Evolutionary conservation across 2,113 vertebrate genomes (phyloP).

Genomic region (Myotis yumanensis): DNA sequence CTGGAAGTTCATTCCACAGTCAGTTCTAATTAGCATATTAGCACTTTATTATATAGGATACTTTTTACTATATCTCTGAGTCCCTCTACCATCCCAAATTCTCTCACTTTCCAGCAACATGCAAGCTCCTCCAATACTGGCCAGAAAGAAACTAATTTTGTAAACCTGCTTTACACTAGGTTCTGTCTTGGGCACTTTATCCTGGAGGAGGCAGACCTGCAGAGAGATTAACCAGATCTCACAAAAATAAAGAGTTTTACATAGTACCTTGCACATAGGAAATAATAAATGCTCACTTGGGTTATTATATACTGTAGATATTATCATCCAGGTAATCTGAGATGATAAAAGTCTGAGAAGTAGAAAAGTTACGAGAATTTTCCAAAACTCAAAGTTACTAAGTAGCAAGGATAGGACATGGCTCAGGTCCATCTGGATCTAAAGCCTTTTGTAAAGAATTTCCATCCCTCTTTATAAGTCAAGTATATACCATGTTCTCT

Average conservation of each 20-base stretch:
- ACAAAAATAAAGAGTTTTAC: not conserved
- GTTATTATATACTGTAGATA: not conserved
- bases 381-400: not conserved
- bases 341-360: not conserved
- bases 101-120: not conserved
- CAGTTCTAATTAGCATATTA: too few species aligned
- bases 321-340: not conserved
- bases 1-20: too few species aligned
- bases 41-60: too few species aligned
- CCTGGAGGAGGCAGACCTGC: not conserved
- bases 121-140: not conserved
- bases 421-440: not conserved
- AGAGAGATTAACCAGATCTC: not conserved
- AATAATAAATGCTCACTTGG: not conserved
- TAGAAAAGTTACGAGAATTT: not conserved
- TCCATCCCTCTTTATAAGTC: not conserved
- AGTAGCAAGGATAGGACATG: not conserved
- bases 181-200: not conserved
- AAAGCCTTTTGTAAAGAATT: not conserved
- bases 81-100: not conserved
- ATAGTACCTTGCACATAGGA: not conserved
- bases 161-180: not conserved
- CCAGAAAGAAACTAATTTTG: not conserved
- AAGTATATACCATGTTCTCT: not conserved
- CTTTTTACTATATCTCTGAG: not conserved